These are phyloP conservation scores for Actinernus sp. DNA, from an alignment of 92 coral and sea anemone genomes.

Conservation along the genomic window DNA sequence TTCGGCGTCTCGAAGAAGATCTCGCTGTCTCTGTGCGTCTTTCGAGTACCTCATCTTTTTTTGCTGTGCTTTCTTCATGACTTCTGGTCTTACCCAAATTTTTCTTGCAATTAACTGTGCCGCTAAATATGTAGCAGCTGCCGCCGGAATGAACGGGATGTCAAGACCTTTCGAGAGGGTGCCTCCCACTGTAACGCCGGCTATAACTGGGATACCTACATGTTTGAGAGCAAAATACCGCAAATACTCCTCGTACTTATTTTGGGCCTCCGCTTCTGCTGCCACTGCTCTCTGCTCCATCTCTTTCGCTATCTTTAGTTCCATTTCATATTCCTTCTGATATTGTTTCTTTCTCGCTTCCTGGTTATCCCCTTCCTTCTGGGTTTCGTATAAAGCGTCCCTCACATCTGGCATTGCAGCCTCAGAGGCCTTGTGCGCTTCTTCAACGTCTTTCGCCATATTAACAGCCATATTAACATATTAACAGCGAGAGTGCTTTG, in stretches of 20 bases:
- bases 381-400: slow-evolving; percentile 53
- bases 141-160: too few relatives aligned
- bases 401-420: slow-evolving; percentile 56
- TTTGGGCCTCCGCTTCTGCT: slow-evolving; percentile 48
- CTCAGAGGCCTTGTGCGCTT: slow-evolving; percentile 56
- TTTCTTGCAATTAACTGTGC: too few relatives aligned
- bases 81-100: too few relatives aligned
- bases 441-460: slow-evolving; percentile 69
- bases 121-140: too few relatives aligned
- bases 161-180: too few relatives aligned
- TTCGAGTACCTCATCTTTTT: too few relatives aligned
- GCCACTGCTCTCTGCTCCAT: slow-evolving; percentile 31
- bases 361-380: slow-evolving; percentile 41
- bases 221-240: too few relatives aligned
- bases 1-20: too few relatives aligned
- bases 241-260: slow-evolving; percentile 29
- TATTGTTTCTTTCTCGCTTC: slow-evolving; percentile 14
- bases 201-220: too few relatives aligned
- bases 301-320: slow-evolving; percentile 4
- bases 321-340: slow-evolving; percentile 37
- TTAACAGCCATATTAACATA: slow-evolving; percentile 32
- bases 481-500: slow-evolving; percentile 48
- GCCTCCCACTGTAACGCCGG: too few relatives aligned
- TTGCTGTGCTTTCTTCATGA: too few relatives aligned
- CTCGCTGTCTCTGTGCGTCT: too few relatives aligned